These are phyloP conservation scores for Hipparchia semele DNA, from an alignment of 2,888 invertebrate genomes.

Conservation along the genomic window DNA sequence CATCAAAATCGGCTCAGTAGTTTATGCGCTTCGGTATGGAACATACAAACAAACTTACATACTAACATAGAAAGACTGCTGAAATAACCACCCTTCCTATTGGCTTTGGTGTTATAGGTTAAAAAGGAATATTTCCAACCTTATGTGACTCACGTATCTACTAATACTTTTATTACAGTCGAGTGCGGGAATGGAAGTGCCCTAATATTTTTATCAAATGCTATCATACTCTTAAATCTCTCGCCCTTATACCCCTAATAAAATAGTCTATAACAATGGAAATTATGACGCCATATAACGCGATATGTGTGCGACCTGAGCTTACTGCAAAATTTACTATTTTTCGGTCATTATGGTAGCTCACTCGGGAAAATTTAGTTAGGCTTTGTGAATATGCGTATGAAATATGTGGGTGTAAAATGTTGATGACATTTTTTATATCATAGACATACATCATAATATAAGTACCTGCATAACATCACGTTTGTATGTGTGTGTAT, in stretches of 20 bases:
- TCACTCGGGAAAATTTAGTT: neutral
- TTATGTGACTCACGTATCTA: neutral
- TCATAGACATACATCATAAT: no score
- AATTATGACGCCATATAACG: slow-evolving; percentile 53
- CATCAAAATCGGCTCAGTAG: no score
- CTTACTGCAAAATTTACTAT: slow-evolving; percentile 52
- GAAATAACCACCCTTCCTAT: no score
- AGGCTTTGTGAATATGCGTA: neutral
- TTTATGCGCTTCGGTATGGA: no score
- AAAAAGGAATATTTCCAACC: neutral
- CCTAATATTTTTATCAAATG: slow-evolving; percentile 17
- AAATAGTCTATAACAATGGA: slow-evolving; percentile 45
- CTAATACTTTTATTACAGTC: slow-evolving; percentile 4
- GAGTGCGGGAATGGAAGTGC: slow-evolving; percentile 1
- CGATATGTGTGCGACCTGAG: slow-evolving; percentile 44
- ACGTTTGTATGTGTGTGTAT: no score
- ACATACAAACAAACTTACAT: no score
- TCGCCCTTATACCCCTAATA: slow-evolving; percentile 28
- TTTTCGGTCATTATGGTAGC: slow-evolving; percentile 45
- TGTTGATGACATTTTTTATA: no score
- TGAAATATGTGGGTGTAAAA: no score
- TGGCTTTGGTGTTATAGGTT: no score
- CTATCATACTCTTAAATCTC: slow-evolving; percentile 23
- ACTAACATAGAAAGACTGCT: no score
- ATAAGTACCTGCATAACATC: no score